Percentiles rank a stretch among this genome's conserved stretches.
These are phyloP conservation scores for Capitulum mitella DNA, from an alignment of 2,888 invertebrate species.

Conservation along the genomic window DNA sequence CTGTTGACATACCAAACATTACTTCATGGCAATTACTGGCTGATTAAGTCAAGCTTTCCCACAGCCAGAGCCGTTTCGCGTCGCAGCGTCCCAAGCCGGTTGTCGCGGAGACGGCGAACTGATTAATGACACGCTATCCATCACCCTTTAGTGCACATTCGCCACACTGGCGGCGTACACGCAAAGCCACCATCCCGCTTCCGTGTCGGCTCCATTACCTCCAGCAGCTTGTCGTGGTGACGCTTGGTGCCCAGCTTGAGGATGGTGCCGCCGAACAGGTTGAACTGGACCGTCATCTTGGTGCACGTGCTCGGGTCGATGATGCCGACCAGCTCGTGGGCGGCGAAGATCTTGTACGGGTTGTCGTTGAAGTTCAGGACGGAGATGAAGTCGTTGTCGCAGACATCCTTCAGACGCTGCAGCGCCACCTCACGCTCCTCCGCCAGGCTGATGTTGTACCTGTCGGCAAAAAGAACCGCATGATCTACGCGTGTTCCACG, in stretches of 20 bases:
- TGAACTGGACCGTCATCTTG: slow-evolving; percentile 40
- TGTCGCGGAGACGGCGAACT: too few relatives aligned
- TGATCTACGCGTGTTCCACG: too few relatives aligned
- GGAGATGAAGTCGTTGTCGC: slow-evolving; percentile 37
- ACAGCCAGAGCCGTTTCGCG: too few relatives aligned
- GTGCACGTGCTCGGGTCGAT: slow-evolving; percentile 38
- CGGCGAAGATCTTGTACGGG: slow-evolving; percentile 37
- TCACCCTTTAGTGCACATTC: too few relatives aligned
- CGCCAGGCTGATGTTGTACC: slow-evolving; percentile 37
- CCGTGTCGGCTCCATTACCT: not conserved
- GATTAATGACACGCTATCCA: too few relatives aligned
- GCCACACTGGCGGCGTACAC: too few relatives aligned
- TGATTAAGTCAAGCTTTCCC: too few relatives aligned
- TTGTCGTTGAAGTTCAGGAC: slow-evolving; percentile 37
- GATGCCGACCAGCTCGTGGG: slow-evolving; percentile 37
- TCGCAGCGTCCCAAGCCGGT: too few relatives aligned
- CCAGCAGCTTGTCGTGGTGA: slow-evolving; percentile 40
- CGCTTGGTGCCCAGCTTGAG: slow-evolving; percentile 43
- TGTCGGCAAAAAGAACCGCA: too few relatives aligned
- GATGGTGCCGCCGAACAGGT: slow-evolving; percentile 43
- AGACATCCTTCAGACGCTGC: slow-evolving; percentile 36
- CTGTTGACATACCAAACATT: too few relatives aligned
- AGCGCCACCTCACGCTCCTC: slow-evolving; percentile 38
- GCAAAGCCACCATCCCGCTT: not conserved
- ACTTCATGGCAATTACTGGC: too few relatives aligned